Evolutionary conservation across 2,797 vertebrate genomes (phyloP), one percentile per base, ranked within the genome.

Genomic region (Urosaurus nigricauda): DNA sequence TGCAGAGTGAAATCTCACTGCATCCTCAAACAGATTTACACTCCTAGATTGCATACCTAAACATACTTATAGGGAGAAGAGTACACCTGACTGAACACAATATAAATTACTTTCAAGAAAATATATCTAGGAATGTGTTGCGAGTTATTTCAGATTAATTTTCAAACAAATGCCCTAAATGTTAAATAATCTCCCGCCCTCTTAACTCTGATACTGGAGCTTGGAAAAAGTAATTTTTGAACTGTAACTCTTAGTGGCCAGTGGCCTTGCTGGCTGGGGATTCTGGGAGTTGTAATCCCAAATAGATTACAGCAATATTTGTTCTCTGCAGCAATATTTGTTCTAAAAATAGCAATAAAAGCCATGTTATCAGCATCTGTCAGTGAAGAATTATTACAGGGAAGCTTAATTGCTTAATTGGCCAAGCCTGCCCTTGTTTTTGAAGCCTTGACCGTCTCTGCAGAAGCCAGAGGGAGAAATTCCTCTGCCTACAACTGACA

Each of bases 391-490:
- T 0, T 8, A 78, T 26, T 0, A 77, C 43, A 47, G 75, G 83
- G 85, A 93, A 86, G 40, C n/a, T 68, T 87, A 68, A 75, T 19
- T 88, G 71, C 77, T 60, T 79, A 92, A 90, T 71, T 37, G 86
- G 24, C 83, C 56, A 53, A 85, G 24, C 53, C 53, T 37, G 12
- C 74, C 78, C 65, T 1, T 1, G 51, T 58, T 91, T 91, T 87
- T 53, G 37, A 53, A 88, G 75, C 0, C 8, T 47, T 82, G 85
- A 77, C 40, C 7, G 35, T 68, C 37, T 32, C 79, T 0, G 0
- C 0, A 90, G 90, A 89, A 95, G 43, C 24, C 11, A 82, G 1
- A 88, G 87, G 89, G 89, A 16, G 24, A 92, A 87, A 65, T 84
- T 68, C 11, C 79, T 65, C 5, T 2, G 73, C 91, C 85, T 3